Base-by-base conservation (phyloP, 1,140 invertebrate genomes). In the Radopholus similis region DNA sequence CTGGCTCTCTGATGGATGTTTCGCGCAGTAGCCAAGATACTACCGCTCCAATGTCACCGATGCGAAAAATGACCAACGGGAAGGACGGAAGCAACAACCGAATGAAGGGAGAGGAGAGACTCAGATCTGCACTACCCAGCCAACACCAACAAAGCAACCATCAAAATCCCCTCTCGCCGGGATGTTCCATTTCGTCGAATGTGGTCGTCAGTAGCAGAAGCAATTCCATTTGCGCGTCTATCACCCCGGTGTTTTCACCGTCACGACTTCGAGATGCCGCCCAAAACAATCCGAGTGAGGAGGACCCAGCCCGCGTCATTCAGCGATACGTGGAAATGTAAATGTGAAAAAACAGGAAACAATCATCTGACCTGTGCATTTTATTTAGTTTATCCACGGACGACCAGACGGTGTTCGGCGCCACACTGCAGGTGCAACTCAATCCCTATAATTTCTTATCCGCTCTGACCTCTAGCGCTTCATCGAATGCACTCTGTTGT, bases 401-500 rank as follows among this genome's bases (percentile, higher is more conserved):
- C 83, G 89, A 89, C 70, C 89, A 87, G 66, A 92, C 91, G 5
- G 91, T 90, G 1, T 93, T 93, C 78, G 75, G 75, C 1, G 70
- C 66, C 18, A 69, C 77, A 15, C 64, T 81, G 3, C 53, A 67
- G n/a, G n/a, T n/a, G n/a, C n/a, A n/a, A n/a, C n/a, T n/a, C n/a
- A n/a, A n/a, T n/a, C n/a, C n/a, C n/a, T n/a, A n/a, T n/a, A n/a
- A n/a, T n/a, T n/a, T n/a, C n/a, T n/a, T n/a, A n/a, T n/a, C n/a
- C n/a, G n/a, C n/a, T n/a, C n/a, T n/a, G n/a, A n/a, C n/a, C n/a
- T n/a, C n/a, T n/a, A n/a, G n/a, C 51, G 57, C 84, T 96, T 96
- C 82, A 92, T 95, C 58, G 88, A 90, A 47, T 95, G 93, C 84
- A 95, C 93, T 0, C 88, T 89, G 71, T 92, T 95, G 76, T 91